Percentiles rank a stretch among this genome's conserved stretches.
Conservation (phyloP, 1,140 invertebrate species). For the Megalopta genalis region DNA sequence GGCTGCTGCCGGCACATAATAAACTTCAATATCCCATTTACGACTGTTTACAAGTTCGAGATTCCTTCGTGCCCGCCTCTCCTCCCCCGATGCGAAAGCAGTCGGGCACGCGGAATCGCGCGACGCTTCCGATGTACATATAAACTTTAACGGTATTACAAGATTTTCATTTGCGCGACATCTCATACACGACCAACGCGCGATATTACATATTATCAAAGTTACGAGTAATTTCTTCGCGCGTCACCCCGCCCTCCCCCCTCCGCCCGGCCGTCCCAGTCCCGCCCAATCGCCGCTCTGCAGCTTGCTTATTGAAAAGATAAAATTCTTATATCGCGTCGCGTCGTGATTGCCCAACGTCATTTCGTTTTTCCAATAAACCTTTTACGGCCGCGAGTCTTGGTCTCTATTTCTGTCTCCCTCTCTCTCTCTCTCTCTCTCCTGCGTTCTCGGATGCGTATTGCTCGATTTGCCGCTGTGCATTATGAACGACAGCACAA, state of each 20-base stretch:
- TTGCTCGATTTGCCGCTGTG: conserved; percentile 2
- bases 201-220: conserved; percentile 47
- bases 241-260: not conserved
- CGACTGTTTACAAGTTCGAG: not conserved
- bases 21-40: conserved; percentile 19
- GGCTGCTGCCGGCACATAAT: not conserved
- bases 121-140: not conserved
- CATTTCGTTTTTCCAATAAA: conserved; percentile 64
- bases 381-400: conserved; percentile 34
- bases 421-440: not conserved
- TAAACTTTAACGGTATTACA: conserved; percentile 37
- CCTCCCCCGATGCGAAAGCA: not conserved
- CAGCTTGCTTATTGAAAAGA: conserved; percentile 57
- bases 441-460: not conserved
- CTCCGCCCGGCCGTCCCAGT: not conserved
- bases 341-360: conserved; percentile 59
- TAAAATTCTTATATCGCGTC: conserved; percentile 62
- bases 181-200: conserved; percentile 3
- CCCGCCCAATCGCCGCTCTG: too few species aligned
- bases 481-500: conserved; percentile 38
- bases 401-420: not conserved
- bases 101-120: not conserved
- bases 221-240: conserved; percentile 53
- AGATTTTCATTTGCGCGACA: conserved; percentile 45
- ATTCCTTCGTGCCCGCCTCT: not conserved